These are phyloP conservation scores for Cryptocephalus moraei DNA, from an alignment of 2,888 invertebrate species.

Conservation along the genomic window DNA sequence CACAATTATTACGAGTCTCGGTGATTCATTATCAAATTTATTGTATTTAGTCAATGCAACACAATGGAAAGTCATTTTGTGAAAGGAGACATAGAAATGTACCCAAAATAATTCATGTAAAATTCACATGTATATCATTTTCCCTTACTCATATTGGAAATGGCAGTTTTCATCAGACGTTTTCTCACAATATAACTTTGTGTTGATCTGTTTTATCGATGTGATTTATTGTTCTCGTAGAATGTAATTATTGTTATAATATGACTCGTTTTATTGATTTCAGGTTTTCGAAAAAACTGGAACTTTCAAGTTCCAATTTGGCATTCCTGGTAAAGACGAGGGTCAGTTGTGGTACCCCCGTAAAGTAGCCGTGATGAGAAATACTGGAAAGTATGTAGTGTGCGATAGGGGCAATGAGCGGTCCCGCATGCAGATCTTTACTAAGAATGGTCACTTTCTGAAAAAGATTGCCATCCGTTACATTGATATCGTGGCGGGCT, in stretches of 20 bases:
- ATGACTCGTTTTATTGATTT: not conserved
- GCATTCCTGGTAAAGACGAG: slow-evolving; percentile 89
- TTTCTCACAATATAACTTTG: too few relatives aligned
- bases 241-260: not conserved
- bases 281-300: slow-evolving; percentile 92
- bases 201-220: too few relatives aligned
- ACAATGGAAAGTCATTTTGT: too few relatives aligned
- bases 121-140: too few relatives aligned
- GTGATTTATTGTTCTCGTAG: too few relatives aligned
- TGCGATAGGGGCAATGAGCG: slow-evolving; percentile 96
- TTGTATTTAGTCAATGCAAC: too few relatives aligned
- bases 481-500: slow-evolving; percentile 85
- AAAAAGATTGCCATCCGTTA: slow-evolving; percentile 88
- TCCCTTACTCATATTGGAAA: too few relatives aligned
- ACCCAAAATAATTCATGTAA: too few relatives aligned
- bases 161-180: too few relatives aligned
- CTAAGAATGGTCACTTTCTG: slow-evolving; percentile 88
- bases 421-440: slow-evolving; percentile 95
- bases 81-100: too few relatives aligned
- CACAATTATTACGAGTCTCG: too few relatives aligned
- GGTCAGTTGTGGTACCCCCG: slow-evolving; percentile 96
- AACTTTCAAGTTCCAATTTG: slow-evolving; percentile 88
- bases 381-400: slow-evolving; percentile 86
- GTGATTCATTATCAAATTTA: too few relatives aligned
- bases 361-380: slow-evolving; percentile 85